A percentile compares a stretch with the other conserved stretches of the same genome.
Conservation (phyloP, 1,140 invertebrate genomes). For the Drosophila repletoides region DNA sequence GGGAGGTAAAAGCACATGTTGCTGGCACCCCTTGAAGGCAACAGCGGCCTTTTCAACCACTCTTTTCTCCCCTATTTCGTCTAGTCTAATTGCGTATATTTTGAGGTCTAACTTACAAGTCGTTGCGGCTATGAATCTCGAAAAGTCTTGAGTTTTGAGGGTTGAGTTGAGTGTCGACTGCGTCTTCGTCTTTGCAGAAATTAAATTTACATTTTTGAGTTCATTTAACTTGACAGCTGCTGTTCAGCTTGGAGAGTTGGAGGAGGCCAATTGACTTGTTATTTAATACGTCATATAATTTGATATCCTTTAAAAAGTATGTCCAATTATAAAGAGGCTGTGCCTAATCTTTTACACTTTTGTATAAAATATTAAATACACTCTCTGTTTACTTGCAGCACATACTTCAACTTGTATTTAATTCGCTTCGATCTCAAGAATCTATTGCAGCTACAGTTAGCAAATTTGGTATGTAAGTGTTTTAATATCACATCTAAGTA, state of each 20-base stretch:
- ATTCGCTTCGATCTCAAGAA: too few relatives aligned
- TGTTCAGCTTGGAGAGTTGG: not conserved
- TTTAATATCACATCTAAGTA: too few relatives aligned
- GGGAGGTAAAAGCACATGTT: conserved; percentile 35
- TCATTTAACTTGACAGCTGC: conserved; percentile 71
- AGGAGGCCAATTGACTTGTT: conserved; percentile 63
- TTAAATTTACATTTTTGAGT: conserved; percentile 79
- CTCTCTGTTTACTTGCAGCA: too few relatives aligned
- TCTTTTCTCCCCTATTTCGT: not conserved
- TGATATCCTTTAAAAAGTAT: not conserved
- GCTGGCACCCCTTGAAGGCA: conserved; percentile 18
- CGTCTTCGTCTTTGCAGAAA: conserved; percentile 38
- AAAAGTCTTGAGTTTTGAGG: conserved; percentile 8
- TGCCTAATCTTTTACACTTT: too few relatives aligned
- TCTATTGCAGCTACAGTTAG: too few relatives aligned
- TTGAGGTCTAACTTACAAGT: conserved; percentile 42
- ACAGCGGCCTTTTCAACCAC: not conserved
- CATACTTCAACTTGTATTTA: too few relatives aligned
- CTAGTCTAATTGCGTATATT: conserved; percentile 62
- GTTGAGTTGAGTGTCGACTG: conserved; percentile 4
- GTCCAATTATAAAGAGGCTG: too few relatives aligned
- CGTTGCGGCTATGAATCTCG: conserved; percentile 37
- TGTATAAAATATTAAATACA: too few relatives aligned
- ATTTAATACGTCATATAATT: conserved; percentile 58
- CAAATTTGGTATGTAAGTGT: too few relatives aligned